Base-by-base conservation (phyloP, 2,797 vertebrate species). In the Podarcis siculus region DNA sequence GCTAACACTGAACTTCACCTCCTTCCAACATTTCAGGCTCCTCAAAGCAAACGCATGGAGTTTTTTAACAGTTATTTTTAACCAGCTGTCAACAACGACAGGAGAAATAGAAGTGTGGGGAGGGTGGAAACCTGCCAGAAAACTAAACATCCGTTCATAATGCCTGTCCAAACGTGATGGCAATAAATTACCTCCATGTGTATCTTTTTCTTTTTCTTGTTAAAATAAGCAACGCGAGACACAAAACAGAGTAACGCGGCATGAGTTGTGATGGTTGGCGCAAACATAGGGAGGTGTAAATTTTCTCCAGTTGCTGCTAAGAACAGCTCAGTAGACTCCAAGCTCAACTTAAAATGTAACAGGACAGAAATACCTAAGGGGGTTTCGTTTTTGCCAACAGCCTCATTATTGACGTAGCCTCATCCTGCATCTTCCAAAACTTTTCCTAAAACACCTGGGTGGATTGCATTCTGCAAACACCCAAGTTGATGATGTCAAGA, bases 171-270 rank as follows among this genome's bases (percentile, higher is more conserved):
- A 61, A 89, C 91, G 78, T 90, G 92, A 92, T 92, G 92, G 91
- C 91, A 95, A 93, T 95, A 95, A 94, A 93, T 90, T 89, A 94
- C 88, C 92, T 88, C 83, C 89, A 79, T 91, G 64, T 93, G 45
- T 39, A 35, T 37, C 13, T 67, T 21, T 6, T 67, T 3, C 32
- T 4, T 13, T 49, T 21, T 39, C 19, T 73, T 73, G 35, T 39
- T 73, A 73, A 73, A 76, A 55, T 69, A 89, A 90, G 64, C 77
- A 92, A 81, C 0, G 10, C 49, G 89, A 87, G 91, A 95, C 82
- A 92, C n/a, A 95, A 94, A 95, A 86, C 94, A 95, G 94, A 96
- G 87, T 90, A 87, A 78, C 9, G 17, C 78, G 73, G 58, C 79
- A 64, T 89, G 92, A 79, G 90, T 80, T 86, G 77, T 81, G 69